phyloP scores from a whole-genome alignment of 2,113 vertebrate species.

The Ictalurus furcatus region DNA sequence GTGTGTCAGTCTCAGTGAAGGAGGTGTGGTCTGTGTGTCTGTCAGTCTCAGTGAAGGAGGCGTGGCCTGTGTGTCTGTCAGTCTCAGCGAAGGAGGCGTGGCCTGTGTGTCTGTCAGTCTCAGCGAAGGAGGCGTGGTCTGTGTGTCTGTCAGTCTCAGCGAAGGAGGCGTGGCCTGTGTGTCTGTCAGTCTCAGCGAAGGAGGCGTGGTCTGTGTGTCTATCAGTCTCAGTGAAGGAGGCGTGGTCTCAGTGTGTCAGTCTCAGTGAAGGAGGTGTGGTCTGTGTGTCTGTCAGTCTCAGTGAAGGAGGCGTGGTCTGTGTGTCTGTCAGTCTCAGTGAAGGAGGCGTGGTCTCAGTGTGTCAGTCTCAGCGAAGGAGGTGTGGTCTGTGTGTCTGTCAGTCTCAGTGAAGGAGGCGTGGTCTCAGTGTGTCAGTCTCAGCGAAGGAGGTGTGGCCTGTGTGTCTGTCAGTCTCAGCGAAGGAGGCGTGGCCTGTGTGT shows the following conservation, averaged over 20 bases:
- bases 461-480: neutral
- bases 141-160: neutral
- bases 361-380: neutral
- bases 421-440: neutral
- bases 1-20: neutral
- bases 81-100: neutral
- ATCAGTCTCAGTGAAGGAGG: neutral
- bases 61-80: neutral
- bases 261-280: neutral
- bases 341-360: neutral
- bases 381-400: neutral
- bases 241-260: neutral
- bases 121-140: neutral
- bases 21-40: neutral
- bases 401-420: neutral
- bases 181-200: neutral
- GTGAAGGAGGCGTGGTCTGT: neutral
- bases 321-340: neutral
- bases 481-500: neutral
- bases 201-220: neutral
- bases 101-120: neutral
- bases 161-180: neutral
- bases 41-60: neutral
- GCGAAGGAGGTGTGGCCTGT: neutral
- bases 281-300: neutral